phyloP scores from a whole-genome alignment of 2,888 invertebrate species.

The Aspidiotus rigidus region DNA sequence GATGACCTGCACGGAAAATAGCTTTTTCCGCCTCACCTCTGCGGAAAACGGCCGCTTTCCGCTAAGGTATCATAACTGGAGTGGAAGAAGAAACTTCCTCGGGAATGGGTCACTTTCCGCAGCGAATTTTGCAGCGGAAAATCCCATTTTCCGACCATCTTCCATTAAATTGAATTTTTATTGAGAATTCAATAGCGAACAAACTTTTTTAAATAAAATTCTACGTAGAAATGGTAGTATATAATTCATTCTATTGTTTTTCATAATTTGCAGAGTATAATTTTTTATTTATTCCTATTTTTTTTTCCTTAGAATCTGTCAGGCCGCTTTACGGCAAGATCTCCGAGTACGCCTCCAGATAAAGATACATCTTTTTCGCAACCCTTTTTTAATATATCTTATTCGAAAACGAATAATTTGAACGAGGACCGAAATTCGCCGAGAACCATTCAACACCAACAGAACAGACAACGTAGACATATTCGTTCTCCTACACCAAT shows the following conservation, averaged over 20 bases:
- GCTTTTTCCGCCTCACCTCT: no score
- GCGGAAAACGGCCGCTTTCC: no score
- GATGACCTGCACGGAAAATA: no score
- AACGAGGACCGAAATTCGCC: slow-evolving; percentile 28
- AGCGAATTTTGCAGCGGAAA: no score
- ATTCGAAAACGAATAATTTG: slow-evolving; percentile 1
- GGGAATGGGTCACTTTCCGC: no score
- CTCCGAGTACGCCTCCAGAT: slow-evolving; percentile 18
- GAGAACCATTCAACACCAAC: slow-evolving; percentile 6
- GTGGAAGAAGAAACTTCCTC: no score
- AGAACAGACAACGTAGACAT: slow-evolving; percentile 21
- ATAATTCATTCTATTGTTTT: background rate
- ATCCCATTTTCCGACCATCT: no score
- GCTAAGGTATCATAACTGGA: no score
- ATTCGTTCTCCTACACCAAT: slow-evolving; percentile 31
- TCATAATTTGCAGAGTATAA: background rate
- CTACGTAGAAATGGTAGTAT: background rate
- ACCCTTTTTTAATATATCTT: slow-evolving; percentile 10
- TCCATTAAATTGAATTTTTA: no score
- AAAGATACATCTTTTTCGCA: slow-evolving; percentile 15
- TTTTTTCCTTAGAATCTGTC: slow-evolving; percentile 21
- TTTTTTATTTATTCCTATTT: background rate
- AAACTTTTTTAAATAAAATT: background rate
- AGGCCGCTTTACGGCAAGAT: slow-evolving; percentile 24
- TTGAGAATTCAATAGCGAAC: background rate